Evolutionary conservation across 1,140 invertebrate species (phyloP).

Genomic region (Sitophilus oryzae): DNA sequence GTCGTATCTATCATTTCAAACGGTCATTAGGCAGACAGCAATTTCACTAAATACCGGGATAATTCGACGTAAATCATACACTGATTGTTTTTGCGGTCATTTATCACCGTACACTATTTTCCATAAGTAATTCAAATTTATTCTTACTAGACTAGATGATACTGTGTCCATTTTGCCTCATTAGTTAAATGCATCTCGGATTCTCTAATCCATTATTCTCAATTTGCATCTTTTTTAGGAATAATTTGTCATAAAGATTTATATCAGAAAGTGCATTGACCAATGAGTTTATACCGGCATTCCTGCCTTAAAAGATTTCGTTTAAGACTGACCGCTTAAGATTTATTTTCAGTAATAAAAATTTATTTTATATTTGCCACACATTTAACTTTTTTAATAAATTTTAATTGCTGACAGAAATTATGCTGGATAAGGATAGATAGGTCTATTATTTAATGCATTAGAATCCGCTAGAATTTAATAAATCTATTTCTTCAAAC

Average conservation of each 20-base stretch:
- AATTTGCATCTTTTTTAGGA: not conserved
- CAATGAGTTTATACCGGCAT: too few relatives aligned
- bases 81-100: not conserved
- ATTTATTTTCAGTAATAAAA: too few relatives aligned
- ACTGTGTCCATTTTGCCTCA: not conserved
- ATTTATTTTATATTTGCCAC: too few relatives aligned
- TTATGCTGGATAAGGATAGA: too few relatives aligned
- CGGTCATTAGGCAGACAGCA: not conserved
- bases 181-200: not conserved
- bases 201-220: not conserved
- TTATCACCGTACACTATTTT: not conserved
- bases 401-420: too few relatives aligned
- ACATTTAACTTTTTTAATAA: too few relatives aligned
- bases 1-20: not conserved
- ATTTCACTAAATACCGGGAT: not conserved
- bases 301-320: too few relatives aligned
- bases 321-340: too few relatives aligned
- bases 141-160: not conserved
- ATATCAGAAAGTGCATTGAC: too few relatives aligned
- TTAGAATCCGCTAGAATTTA: too few relatives aligned
- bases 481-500: too few relatives aligned
- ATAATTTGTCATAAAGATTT: not conserved
- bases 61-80: not conserved
- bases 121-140: not conserved
- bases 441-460: too few relatives aligned